These are phyloP conservation scores for Drosophila borborema DNA, from an alignment of 2,888 invertebrate species.

Conservation along the genomic window DNA sequence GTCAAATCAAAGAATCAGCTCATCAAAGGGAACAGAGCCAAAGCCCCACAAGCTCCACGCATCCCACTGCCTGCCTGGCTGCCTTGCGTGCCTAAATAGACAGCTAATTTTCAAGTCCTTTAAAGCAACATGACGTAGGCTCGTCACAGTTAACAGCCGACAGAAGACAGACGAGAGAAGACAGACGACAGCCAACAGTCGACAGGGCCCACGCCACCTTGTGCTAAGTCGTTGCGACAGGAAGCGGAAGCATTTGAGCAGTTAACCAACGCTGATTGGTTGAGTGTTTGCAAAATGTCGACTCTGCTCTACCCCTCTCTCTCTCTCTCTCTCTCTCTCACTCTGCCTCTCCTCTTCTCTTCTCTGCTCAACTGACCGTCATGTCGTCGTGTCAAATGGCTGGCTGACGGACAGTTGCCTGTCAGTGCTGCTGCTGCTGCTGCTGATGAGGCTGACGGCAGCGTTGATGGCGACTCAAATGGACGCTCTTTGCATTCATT, in stretches of 20 bases:
- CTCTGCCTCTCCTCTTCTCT: too few relatives aligned
- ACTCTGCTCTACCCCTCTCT: slow-evolving; percentile 10
- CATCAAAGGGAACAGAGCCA: slow-evolving; percentile 38
- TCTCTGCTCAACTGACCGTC: slow-evolving; percentile 13
- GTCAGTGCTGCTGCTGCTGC: slow-evolving; percentile 6
- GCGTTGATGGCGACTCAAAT: slow-evolving; percentile 70
- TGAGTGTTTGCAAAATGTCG: slow-evolving; percentile 71
- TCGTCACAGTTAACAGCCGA: slow-evolving; percentile 29
- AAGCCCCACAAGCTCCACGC: slow-evolving; percentile 17
- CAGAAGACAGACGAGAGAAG: not conserved
- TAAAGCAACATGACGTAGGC: slow-evolving; percentile 71
- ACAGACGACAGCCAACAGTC: not conserved
- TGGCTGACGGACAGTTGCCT: slow-evolving; percentile 46
- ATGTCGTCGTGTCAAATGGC: slow-evolving; percentile 33
- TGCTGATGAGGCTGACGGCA: slow-evolving; percentile 57
- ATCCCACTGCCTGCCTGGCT: not conserved
- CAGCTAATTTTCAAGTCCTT: slow-evolving; percentile 78
- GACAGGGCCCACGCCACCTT: slow-evolving; percentile 10
- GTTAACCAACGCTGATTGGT: slow-evolving; percentile 80
- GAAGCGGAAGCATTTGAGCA: slow-evolving; percentile 78
- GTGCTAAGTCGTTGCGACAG: slow-evolving; percentile 60
- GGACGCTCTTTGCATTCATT: slow-evolving; percentile 77
- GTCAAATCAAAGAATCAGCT: slow-evolving; percentile 54
- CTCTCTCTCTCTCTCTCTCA: not conserved
- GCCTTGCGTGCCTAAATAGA: slow-evolving; percentile 75